Evolutionary conservation across 2,797 vertebrate species (phyloP).

Genomic region (Channa striata): DNA sequence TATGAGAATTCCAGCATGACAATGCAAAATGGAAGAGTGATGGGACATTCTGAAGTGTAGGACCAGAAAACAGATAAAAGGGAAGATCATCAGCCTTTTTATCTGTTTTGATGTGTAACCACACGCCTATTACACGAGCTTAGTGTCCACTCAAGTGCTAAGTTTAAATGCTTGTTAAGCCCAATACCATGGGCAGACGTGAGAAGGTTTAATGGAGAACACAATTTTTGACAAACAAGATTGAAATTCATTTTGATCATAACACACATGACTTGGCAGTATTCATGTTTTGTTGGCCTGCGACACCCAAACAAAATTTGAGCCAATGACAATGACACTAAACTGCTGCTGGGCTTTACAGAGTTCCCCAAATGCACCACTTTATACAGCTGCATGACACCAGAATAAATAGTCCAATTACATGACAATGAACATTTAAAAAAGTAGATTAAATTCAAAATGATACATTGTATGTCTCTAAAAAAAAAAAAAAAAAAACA

Average conservation of each 20-base stretch:
- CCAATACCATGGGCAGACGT: constrained; percentile 24
- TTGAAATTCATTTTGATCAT: constrained; percentile 34
- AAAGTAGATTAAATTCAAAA: constrained; percentile 62
- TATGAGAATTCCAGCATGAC: constrained; percentile 26
- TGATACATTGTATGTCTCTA: constrained; percentile 60
- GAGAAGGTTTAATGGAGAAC: constrained; percentile 30
- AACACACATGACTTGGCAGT: constrained; percentile 67
- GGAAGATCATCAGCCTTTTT: no score
- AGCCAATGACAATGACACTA: constrained; percentile 47
- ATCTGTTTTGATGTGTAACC: constrained; percentile 16
- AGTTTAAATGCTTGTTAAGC: constrained; percentile 67
- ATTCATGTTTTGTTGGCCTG: constrained; percentile 58
- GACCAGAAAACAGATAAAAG: no score
- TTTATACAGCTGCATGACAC: constrained; percentile 72
- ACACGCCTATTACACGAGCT: constrained; percentile 8
- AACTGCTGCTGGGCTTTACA: constrained; percentile 31
- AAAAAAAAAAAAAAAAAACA: constrained; percentile 57
- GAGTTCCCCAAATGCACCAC: constrained; percentile 59
- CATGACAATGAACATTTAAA: constrained; percentile 71
- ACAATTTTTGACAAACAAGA: constrained; percentile 12
- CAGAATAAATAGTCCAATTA: constrained; percentile 79
- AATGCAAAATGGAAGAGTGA: constrained; percentile 8
- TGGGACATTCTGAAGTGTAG: background rate
- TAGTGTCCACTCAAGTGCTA: constrained; percentile 36
- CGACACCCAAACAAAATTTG: constrained; percentile 42